Conservation (phyloP, 2,888 invertebrate genomes). For the Copidosoma aretas region DNA sequence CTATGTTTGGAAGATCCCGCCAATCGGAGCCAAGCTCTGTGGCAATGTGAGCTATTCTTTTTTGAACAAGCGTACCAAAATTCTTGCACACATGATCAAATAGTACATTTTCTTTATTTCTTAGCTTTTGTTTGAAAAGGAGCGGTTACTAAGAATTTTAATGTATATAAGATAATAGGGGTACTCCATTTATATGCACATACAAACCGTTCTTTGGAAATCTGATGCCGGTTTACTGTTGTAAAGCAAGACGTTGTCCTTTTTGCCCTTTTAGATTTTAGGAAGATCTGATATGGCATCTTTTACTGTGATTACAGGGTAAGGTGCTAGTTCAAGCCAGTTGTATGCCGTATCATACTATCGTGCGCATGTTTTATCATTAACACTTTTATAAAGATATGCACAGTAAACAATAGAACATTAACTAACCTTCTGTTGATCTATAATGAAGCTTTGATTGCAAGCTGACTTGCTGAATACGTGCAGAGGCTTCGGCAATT, state of each 20-base stretch:
- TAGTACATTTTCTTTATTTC: no score
- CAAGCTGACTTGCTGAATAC: conserved; percentile 77
- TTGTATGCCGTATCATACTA: conserved; percentile 64
- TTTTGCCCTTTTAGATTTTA: conserved; percentile 75
- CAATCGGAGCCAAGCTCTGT: conserved; percentile 80
- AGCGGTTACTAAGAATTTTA: no score
- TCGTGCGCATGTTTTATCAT: neutral
- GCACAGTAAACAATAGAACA: neutral
- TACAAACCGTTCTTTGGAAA: conserved; percentile 70
- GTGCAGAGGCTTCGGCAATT: conserved; percentile 80
- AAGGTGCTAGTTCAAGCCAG: conserved; percentile 76
- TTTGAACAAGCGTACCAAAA: no score
- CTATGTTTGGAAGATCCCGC: conserved; percentile 84
- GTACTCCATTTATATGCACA: conserved; percentile 13
- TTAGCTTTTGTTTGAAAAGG: no score
- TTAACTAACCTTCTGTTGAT: conserved; percentile 65
- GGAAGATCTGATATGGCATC: conserved; percentile 84
- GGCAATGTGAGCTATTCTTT: conserved; percentile 76
- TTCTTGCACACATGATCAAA: no score
- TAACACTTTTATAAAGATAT: no score
- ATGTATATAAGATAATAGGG: no score
- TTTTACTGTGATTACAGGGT: conserved; percentile 77
- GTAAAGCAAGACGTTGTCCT: conserved; percentile 74
- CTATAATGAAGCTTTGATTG: conserved; percentile 69
- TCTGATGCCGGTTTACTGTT: conserved; percentile 75